Evolutionary conservation across 2,113 vertebrate genomes (phyloP).

Genomic region (Galbula dea): DNA sequence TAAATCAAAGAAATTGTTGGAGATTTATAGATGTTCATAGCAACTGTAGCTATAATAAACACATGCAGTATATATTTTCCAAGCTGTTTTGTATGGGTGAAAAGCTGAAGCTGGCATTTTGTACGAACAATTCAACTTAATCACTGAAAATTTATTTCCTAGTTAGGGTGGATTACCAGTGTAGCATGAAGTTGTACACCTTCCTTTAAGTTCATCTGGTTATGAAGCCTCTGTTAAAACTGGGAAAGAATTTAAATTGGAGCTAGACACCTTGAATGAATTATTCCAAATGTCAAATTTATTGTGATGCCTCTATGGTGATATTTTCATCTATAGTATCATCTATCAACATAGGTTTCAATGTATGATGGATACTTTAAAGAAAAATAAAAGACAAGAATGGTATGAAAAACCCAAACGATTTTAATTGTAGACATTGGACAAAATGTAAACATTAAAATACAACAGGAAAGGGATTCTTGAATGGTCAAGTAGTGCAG

Average conservation of each 20-base stretch:
- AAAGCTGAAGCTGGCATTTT: conserved; percentile 68
- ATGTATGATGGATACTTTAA: background rate
- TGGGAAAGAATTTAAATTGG: conserved; percentile 44
- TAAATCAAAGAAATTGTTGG: conserved; percentile 84
- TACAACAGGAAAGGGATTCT: background rate
- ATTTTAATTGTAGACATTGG: background rate
- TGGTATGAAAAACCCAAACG: background rate
- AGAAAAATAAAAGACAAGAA: background rate
- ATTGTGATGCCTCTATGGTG: background rate
- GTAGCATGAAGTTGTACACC: conserved; percentile 44
- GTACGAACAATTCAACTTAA: conserved; percentile 66
- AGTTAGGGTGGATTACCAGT: conserved; percentile 46
- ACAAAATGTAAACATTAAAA: background rate
- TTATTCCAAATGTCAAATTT: background rate
- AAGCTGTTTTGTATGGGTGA: conserved; percentile 70
- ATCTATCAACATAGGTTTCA: background rate
- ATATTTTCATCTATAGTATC: background rate
- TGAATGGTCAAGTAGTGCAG: background rate
- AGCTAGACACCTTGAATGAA: conserved; percentile 9
- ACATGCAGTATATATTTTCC: conserved; percentile 75
- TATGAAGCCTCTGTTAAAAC: conserved; percentile 36
- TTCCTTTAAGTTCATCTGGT: conserved; percentile 56
- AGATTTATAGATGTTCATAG: conserved; percentile 79
- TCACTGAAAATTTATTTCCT: conserved; percentile 72
- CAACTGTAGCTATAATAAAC: conserved; percentile 77